Evolutionary conservation across 2,797 vertebrate species (phyloP).

Genomic region (Staurois parvus): DNA sequence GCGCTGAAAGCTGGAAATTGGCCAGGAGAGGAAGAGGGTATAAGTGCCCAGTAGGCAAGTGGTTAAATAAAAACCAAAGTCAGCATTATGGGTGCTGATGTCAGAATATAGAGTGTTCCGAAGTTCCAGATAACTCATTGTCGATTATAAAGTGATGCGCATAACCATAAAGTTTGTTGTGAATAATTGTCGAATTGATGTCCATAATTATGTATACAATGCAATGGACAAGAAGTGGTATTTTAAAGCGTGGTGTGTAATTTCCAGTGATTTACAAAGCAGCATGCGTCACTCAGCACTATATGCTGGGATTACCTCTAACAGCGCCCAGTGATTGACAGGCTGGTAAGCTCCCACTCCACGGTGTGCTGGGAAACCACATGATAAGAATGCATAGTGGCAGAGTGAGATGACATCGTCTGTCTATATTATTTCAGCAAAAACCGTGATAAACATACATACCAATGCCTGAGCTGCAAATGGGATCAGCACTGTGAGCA

Average conservation of each 20-base stretch:
- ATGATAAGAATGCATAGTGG: not conserved
- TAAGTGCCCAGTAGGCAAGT: too few species aligned
- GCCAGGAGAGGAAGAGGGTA: too few species aligned
- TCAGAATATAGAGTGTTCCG: not conserved
- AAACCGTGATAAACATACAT: constrained; percentile 7
- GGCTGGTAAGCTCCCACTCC: not conserved
- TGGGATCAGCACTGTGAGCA: constrained; percentile 56
- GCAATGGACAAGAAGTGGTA: not conserved
- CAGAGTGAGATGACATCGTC: not conserved
- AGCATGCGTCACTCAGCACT: not conserved
- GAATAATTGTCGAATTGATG: not conserved
- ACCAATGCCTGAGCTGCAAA: not conserved
- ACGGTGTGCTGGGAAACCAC: not conserved
- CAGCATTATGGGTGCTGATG: not conserved
- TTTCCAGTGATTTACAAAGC: not conserved
- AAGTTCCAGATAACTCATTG: not conserved
- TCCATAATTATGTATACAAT: not conserved
- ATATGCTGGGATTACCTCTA: not conserved
- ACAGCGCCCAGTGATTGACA: constrained; percentile 3
- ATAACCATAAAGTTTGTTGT: not conserved
- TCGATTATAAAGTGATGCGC: not conserved
- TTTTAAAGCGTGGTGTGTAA: not conserved
- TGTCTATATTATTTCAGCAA: constrained; percentile 1
- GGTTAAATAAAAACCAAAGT: not conserved
- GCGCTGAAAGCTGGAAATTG: too few species aligned